phyloP scores from a whole-genome alignment of 1,140 invertebrate species.

The Ectropis grisescens region DNA sequence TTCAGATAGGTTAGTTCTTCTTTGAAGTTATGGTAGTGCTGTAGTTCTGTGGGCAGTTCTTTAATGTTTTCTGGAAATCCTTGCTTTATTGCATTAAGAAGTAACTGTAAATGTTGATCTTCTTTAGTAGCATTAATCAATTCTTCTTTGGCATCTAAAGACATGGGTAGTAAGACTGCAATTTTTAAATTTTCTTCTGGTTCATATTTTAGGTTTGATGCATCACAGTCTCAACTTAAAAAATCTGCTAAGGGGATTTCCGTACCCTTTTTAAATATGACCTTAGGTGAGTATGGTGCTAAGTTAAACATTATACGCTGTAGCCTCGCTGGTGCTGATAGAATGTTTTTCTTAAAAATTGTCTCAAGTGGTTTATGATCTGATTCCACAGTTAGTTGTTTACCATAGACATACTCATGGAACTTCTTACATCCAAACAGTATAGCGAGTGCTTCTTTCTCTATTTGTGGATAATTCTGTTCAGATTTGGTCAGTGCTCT shows the following conservation, averaged over 20 bases:
- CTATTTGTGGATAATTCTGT: background rate
- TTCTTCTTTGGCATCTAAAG: constrained; percentile 5
- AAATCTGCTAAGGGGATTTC: background rate
- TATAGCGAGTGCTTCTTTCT: background rate
- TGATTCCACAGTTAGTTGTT: constrained; percentile 1
- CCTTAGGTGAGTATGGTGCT: background rate
- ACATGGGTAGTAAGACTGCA: constrained; percentile 3
- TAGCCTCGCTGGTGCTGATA: background rate
- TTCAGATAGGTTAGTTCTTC: background rate
- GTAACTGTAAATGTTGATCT: constrained; percentile 5
- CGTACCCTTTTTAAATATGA: background rate
- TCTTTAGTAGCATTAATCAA: constrained; percentile 5
- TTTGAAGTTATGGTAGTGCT: background rate
- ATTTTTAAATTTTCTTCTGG: constrained; percentile 6
- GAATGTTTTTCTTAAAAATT: background rate
- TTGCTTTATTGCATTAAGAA: constrained; percentile 1
- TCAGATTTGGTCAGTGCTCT: background rate
- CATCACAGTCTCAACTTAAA: constrained; percentile 3
- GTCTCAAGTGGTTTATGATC: background rate
- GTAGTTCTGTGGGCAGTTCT: background rate
- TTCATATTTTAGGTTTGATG: constrained; percentile 3
- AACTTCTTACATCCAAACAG: background rate
- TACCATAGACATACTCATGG: background rate
- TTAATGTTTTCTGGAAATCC: background rate
- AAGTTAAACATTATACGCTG: background rate